Base-by-base conservation (phyloP, 2,888 invertebrate genomes). In the Girardia tigrina region DNA sequence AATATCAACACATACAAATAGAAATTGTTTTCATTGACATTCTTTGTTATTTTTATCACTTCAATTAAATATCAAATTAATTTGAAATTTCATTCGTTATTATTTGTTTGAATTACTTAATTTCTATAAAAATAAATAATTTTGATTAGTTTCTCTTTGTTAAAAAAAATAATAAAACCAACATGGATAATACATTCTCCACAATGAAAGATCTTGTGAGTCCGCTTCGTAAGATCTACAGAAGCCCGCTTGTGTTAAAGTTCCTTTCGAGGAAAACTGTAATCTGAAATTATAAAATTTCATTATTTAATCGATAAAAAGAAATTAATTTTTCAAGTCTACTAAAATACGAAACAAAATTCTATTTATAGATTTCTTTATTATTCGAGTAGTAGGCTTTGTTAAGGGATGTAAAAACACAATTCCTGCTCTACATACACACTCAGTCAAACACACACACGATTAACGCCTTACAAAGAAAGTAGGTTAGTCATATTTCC, bases 401-500 rank as follows among this genome's bases (percentile, higher is more conserved):
- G n/a, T n/a, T n/a, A n/a, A n/a, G n/a, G n/a, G n/a, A n/a, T n/a
- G n/a, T n/a, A n/a, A n/a, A 56, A 56, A 56, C n/a, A n/a, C n/a
- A 56, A 56, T 56, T 56, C 23, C 56, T 56, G 6, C 56, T 56
- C 56, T 56, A 4, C 56, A 8, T 16, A 56, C 56, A 56, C n/a
- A n/a, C 36, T 12, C 36, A 36, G 36, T 12, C 36, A 36, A 16
- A 16, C 36, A 16, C 16, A 12, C 36, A 36, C 23, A 56, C 56
- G 56, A 56, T 56, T 56, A n/a, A 56, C 23, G 23, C 2, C 23
- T 56, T 6, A 56, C 56, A 56, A 56, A 56, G 56, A 56, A 56
- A 56, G 56, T 56, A 56, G 56, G 56, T 56, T 56, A 56, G 56
- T 56, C 56, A 56, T 56, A 56, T 56, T 56, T 56, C n/a, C n/a